Base-by-base conservation (phyloP, 2,888 invertebrate species). In the Scelioninae gen. 1 region DNA sequence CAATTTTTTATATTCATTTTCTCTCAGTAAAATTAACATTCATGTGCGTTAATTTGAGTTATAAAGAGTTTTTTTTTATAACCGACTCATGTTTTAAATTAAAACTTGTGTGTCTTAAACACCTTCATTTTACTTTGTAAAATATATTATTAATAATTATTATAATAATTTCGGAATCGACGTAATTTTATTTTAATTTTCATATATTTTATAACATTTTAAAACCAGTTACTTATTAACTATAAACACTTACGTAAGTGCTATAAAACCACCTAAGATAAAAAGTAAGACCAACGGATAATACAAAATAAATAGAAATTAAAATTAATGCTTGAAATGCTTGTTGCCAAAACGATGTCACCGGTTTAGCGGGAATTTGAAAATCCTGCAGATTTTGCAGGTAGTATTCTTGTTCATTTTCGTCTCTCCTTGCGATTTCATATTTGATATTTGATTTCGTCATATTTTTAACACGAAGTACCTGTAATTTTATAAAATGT, bases 271-370 rank as follows among this genome's bases (percentile, higher is more conserved):
- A 96, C 94, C 98, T 95, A 92, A 99, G 99, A 93, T 99, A 99
- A 93, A 99, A 99, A 9, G 98, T 99, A 66, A 99, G 94, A 55
- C 98, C 96, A 88, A 99, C 98, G 11, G 99, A 99, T 71, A 99
- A 94, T 10, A 95, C 94, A 91, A 98, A 98, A 93, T 99, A 99
- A 56, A 97, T 93, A 3, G 96, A 91, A 83, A 99, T 96, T 55
- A 98, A 92, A 58, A 91, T 80, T 43, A 91, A 84, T 8, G 93
- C 93, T 84, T 92, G 90, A 11, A 93, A 85, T 34, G 87, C 85
- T 84, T 85, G 89, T 74, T 85, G 87, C 87, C 89, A 89, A 51
- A 90, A 78, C 8, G 89, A 72, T 31, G 80, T 62, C 43, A 88
- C 87, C 65, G 88, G 88, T 69, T 89, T 90, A 0, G 88, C 81